Base-by-base conservation (phyloP, 2,797 vertebrate species). In the Platyrinchus mystaceus region DNA sequence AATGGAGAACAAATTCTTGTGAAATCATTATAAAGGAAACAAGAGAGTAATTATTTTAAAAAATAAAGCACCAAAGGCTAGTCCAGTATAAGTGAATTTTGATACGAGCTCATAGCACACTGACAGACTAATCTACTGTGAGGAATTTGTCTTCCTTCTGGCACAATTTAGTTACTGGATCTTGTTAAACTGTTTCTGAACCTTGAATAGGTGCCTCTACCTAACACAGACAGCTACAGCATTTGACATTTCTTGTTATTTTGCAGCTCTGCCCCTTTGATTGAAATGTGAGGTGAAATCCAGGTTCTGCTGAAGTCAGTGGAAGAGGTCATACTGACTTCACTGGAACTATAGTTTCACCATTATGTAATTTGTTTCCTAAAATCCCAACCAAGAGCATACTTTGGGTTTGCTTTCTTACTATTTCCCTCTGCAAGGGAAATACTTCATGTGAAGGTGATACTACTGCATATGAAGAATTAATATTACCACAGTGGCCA, bases 141-240 rank as follows among this genome's bases (percentile, higher is more conserved):
- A 96, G 87, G 32, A 53, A 78, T 90, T 83, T 78, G 26, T 80
- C 76, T 86, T 91, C 87, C 90, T 93, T 89, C 79, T 91, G 76
- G 87, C 89, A 92, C 55, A 82, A 19, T 94, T 87, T 87, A 87
- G 75, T 87, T 87, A 95, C 1, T 87, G 58, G 69, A 37, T 95
- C 89, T 93, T 27, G 68, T 90, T 95, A 95, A 96, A 87, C 93
- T 97, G 84, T 63, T 95, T 93, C 75, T 96, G 95, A 97, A 95
- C 95, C 87, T 91, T 95, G 90, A 89, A 73, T 37, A 75, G 79
- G 69, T 93, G 76, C 39, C 43, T 89, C 12, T 93, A 75, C 76
- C 39, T 39, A 69, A 32, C 1, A 6, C 16, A 94, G 82, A 93
- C 58, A 66, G 91, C 93, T 87, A 92, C 70, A 96, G 62, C 66